A percentile compares a stretch with the other conserved stretches of the same genome.
These are phyloP conservation scores for Mormyrops boulengeri DNA, from an alignment of 2,797 vertebrate species.

Conservation along the genomic window DNA sequence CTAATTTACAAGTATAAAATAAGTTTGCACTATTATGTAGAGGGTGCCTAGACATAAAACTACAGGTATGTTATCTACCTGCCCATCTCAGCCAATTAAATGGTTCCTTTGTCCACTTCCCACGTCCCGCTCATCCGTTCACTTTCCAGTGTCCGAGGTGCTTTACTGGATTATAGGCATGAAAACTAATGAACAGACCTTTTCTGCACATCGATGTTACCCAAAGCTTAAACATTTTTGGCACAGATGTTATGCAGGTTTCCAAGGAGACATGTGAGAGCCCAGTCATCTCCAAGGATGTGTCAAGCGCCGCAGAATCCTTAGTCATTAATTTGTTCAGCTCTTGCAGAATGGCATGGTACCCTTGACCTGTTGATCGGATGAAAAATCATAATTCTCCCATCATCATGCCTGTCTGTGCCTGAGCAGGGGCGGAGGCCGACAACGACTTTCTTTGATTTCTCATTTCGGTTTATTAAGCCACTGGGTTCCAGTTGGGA, in stretches of 20 bases:
- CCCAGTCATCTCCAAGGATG: not conserved
- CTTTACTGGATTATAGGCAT: not conserved
- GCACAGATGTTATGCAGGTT: not conserved
- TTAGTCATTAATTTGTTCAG: conserved; percentile 8
- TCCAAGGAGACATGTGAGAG: not conserved
- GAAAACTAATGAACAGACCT: not conserved
- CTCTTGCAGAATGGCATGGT: not conserved
- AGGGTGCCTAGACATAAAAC: not conserved
- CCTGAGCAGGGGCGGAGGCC: not conserved
- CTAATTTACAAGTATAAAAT: not conserved
- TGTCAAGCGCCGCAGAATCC: not conserved
- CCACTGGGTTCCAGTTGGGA: conserved; percentile 9
- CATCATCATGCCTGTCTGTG: not conserved
- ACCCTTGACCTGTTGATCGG: conserved; percentile 19
- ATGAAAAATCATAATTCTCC: conserved; percentile 18
- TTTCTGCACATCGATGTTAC: not conserved
- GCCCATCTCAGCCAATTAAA: not conserved
- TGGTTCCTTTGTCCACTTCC: not conserved
- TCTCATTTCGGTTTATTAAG: conserved; percentile 21
- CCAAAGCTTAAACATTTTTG: not conserved
- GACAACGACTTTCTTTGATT: conserved; percentile 10
- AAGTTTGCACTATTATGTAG: not conserved
- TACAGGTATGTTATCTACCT: not conserved
- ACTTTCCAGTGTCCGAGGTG: not conserved
- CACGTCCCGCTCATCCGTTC: not conserved